phyloP scores from a whole-genome alignment of 1,140 invertebrate genomes.

The Diploscapter pachys region DNA sequence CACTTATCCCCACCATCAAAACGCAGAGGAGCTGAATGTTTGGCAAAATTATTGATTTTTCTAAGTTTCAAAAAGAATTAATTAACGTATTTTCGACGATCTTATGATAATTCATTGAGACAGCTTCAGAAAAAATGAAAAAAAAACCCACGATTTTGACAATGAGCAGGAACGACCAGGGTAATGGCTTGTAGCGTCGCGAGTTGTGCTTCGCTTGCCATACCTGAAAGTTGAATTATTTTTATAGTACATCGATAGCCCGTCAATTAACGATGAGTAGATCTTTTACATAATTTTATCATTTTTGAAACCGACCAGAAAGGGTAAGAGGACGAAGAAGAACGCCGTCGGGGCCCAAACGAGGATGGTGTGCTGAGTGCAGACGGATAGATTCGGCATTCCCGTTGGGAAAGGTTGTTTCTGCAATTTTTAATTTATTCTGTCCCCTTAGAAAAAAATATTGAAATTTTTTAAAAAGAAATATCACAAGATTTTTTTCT shows the following conservation, averaged over 20 bases:
- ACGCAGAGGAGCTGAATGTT: slow-evolving; percentile 12
- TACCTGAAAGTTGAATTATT: no score
- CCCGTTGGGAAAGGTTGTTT: slow-evolving; percentile 20
- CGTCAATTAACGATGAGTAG: no score
- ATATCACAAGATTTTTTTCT: no score
- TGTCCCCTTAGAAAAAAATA: no score
- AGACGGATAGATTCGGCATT: slow-evolving; percentile 76
- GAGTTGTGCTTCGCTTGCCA: slow-evolving; percentile 14
- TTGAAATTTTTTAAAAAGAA: no score
- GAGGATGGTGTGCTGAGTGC: slow-evolving; percentile 81
- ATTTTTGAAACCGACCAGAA: slow-evolving; percentile 10
- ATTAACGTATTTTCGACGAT: slow-evolving; percentile 5
- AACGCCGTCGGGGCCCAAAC: slow-evolving; percentile 81
- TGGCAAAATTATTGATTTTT: no score
- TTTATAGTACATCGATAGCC: no score
- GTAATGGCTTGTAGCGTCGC: slow-evolving; percentile 4
- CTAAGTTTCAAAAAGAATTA: no score
- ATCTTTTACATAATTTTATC: no score
- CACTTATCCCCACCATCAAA: neutral
- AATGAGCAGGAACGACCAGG: slow-evolving; percentile 17
- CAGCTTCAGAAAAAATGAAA: neutral
- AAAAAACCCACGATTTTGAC: slow-evolving; percentile 20
- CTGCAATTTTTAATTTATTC: no score
- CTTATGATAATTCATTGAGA: slow-evolving; percentile 1
- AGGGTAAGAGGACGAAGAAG: slow-evolving; percentile 73